Percentiles rank a stretch among this genome's conserved stretches.
Conservation (phyloP, 2,113 vertebrate genomes). For the Passer montanus region DNA sequence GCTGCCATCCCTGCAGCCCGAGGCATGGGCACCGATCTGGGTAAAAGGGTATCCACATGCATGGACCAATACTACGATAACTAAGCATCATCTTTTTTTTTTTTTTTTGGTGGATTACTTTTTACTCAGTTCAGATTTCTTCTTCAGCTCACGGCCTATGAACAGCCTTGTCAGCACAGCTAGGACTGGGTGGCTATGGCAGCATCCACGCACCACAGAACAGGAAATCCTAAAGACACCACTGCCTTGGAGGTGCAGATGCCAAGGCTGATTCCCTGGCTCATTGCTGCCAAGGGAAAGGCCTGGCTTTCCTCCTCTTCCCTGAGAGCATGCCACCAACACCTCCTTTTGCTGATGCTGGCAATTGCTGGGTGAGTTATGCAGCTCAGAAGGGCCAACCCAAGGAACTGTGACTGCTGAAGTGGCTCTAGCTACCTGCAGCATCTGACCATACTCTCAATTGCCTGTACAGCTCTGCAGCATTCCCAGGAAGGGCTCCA, state of each 20-base stretch:
- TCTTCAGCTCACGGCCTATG: not conserved
- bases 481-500: not conserved
- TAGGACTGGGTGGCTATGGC: not conserved
- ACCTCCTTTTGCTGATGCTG: not conserved
- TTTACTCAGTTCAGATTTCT: not conserved
- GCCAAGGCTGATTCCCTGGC: not conserved
- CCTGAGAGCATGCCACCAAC: accelerated
- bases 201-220: not conserved
- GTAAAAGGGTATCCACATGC: not conserved
- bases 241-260: accelerated
- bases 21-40: accelerated
- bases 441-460: not conserved
- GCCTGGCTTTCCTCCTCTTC: not conserved
- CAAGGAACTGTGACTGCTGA: not conserved
- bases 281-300: accelerated
- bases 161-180: not conserved
- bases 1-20: accelerated
- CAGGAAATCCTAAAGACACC: not conserved
- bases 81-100: not conserved
- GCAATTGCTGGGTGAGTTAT: not conserved
- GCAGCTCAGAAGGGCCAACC: not conserved
- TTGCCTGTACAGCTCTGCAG: not conserved
- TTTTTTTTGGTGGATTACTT: not conserved
- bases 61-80: not conserved
- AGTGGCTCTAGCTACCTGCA: not conserved